Base-by-base conservation (phyloP, 2,797 vertebrate genomes). In the Tinamus major region DNA sequence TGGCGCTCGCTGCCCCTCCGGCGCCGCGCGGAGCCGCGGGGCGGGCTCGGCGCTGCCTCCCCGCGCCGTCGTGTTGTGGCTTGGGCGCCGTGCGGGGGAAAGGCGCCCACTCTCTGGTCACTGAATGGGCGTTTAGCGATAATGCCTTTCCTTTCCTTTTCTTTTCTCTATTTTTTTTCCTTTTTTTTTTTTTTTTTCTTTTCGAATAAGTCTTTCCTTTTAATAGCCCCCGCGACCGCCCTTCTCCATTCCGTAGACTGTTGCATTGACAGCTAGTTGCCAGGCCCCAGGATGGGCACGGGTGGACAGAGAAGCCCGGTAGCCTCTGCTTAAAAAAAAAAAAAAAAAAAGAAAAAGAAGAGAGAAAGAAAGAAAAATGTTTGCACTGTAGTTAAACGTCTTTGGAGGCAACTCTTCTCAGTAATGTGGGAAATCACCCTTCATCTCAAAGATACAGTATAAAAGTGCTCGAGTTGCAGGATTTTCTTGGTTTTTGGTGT, bases 401-500 rank as follows among this genome's bases (percentile, higher is more conserved):
- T 29, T 39, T 23, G 63, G 27, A 83, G 69, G 61, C 41, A 37
- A 81, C 92, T 72, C 53, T 61, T 39, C 20, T 27, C 79, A 2
- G 5, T 17, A n/a, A 9, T 5, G 0, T 49, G 7, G 69, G 90
- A 91, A 63, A 87, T 64, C 42, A 71, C 13, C 35, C 92, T 96
- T 59, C 74, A 93, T 94, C 67, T 95, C 85, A 71, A 58, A 96
- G 85, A 87, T 79, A 74, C 69, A 44, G 84, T 58, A 26, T 61
- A 27, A 92, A 97, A 97, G 90, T 97, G 91, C 78, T 97, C 80
- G 81, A 95, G 92, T 82, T 85, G 85, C 91, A 95, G 96, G 97
- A 97, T 97, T 98, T 96, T 95, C 92, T 96, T 96, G 97, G 97
- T 97, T 97, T 98, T 72, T 96, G 94, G 91, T 97, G 95, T 81